Evolutionary conservation across 2,888 invertebrate genomes (phyloP), one percentile per base, ranked within the genome.

Genomic region (Neoitamus cyanurus): DNA sequence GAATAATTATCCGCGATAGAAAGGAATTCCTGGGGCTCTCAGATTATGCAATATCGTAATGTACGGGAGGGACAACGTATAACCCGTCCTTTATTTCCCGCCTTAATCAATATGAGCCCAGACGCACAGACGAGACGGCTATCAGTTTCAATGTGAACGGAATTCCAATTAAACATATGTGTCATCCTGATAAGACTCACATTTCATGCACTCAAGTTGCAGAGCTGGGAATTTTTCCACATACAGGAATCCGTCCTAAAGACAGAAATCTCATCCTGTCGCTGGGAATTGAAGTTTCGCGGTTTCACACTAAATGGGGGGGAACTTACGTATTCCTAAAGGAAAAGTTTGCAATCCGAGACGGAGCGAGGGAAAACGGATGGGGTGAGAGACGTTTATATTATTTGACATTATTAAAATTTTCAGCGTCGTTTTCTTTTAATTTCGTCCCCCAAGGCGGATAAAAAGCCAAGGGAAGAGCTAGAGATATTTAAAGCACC

Each of bases 111-210:
- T 73, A 37, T n/a, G n/a, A n/a, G n/a, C n/a, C n/a, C n/a, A 1
- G 2, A 37, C 2, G 0, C 1, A 1, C n/a, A n/a, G n/a, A n/a
- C n/a, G n/a, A 28, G 34, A 48, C 42, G 11, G 15, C 13, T 78
- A 78, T 78, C 78, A 78, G 30, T 78, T 48, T 78, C 78, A 48
- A n/a, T 78, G 78, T n/a, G 78, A 78, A 78, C 20, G 78, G 78
- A 78, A 78, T 78, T 78, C 48, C 78, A 78, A 78, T 78, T 78
- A 78, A 78, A 48, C 78, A 78, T 48, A 78, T 78, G 48, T 78
- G 78, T 48, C 78, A 48, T 78, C 28, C 78, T 78, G 46, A 78
- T 78, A 78, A 78, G 78, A 78, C 42, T 78, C 78, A 48, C 78
- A 48, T 78, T 13, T 48, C 78, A 48, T 78, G 48, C 78, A 78